phyloP scores from a whole-genome alignment of 53 echinoderm and acorn worm species.

The Pentamera pediparva region DNA sequence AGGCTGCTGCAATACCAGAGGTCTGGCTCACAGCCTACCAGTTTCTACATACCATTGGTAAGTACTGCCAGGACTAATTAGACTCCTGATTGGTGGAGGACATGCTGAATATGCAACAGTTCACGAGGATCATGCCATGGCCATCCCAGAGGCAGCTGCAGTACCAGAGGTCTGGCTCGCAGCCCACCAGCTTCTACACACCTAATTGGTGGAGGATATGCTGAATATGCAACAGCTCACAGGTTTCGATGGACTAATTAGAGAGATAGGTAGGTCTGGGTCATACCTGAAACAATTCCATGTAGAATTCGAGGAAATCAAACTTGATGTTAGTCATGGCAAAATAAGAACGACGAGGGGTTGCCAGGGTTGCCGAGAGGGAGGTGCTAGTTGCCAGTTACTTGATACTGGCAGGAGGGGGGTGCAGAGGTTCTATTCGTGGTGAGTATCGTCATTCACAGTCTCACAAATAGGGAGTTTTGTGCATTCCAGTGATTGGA shows the following conservation, averaged over 20 bases:
- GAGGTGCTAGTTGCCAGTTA: too few species aligned
- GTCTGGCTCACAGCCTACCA: constrained; percentile 95
- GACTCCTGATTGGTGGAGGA: constrained; percentile 52
- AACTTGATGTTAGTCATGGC: too few species aligned
- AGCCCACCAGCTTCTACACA: constrained; percentile 75
- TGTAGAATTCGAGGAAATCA: constrained; percentile 75
- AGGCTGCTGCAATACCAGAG: constrained; percentile 87
- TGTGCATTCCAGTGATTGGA: too few species aligned
- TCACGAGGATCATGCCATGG: constrained; percentile 90
- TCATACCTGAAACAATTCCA: constrained; percentile 76
- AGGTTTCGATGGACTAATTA: constrained; percentile 85
- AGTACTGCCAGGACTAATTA: background rate
- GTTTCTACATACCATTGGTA: constrained; percentile 74
- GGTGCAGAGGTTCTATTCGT: too few species aligned
- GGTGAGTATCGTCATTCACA: too few species aligned
- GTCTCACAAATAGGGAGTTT: too few species aligned
- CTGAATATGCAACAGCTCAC: constrained; percentile 68
- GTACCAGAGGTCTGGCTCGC: constrained; percentile 95
- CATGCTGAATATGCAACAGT: constrained; percentile 78
- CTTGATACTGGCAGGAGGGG: too few species aligned
- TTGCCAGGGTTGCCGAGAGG: too few species aligned
- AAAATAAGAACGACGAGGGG: too few species aligned
- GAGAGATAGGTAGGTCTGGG: constrained; percentile 81
- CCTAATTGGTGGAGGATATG: constrained; percentile 70
- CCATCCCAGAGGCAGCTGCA: constrained; percentile 78